Evolutionary conservation across 1,140 invertebrate species (phyloP).

Genomic region (Phthorimaea operculella): DNA sequence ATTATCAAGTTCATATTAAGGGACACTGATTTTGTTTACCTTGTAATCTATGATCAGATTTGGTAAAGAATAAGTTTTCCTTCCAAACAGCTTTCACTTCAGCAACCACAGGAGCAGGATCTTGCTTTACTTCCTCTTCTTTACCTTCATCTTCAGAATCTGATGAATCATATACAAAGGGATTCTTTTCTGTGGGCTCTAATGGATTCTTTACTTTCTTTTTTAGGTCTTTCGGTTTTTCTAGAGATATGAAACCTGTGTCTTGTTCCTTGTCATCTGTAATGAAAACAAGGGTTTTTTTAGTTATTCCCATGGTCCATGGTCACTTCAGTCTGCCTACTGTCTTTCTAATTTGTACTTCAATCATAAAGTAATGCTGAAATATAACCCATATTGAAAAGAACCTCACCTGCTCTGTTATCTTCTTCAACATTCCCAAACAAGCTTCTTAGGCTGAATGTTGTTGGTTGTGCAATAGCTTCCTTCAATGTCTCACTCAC

Average conservation of each 20-base stretch:
- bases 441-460: conserved; percentile 71
- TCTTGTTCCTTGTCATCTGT: conserved; percentile 19
- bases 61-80: conserved; percentile 70
- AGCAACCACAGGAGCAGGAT: conserved; percentile 13
- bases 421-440: conserved; percentile 56
- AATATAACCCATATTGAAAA: no score
- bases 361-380: no score
- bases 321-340: no score
- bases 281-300: no score
- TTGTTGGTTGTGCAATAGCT: conserved; percentile 60
- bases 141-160: conserved; percentile 68
- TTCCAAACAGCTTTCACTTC: conserved; percentile 52
- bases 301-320: no score
- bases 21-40: conserved; percentile 43
- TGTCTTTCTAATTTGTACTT: neutral
- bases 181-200: conserved; percentile 61
- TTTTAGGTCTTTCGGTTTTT: conserved; percentile 27
- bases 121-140: conserved; percentile 23
- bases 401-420: conserved; percentile 13
- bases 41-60: conserved; percentile 67
- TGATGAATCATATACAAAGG: conserved; percentile 74
- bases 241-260: conserved; percentile 30
- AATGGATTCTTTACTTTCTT: conserved; percentile 53
- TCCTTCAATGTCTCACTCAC: conserved; percentile 70
- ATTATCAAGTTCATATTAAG: neutral